A percentile compares a stretch with the other conserved stretches of the same genome.
These are phyloP conservation scores for Anticlea derivata DNA, from an alignment of 2,888 invertebrate species.

Conservation along the genomic window DNA sequence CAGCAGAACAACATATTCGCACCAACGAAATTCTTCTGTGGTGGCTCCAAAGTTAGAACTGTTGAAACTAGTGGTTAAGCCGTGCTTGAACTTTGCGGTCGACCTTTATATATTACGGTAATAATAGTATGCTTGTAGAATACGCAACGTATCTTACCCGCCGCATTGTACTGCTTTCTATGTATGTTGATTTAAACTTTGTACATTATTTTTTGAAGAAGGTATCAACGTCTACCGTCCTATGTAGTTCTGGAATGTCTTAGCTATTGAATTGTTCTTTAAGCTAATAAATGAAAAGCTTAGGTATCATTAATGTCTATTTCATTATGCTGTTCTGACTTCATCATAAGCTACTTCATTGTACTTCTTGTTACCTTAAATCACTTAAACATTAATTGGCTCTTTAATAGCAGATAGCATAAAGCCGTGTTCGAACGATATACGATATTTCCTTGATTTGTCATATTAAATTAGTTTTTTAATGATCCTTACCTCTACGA, in stretches of 20 bases:
- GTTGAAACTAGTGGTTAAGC: constrained; percentile 51
- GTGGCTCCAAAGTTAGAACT: constrained; percentile 43
- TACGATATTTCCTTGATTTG: too few relatives aligned
- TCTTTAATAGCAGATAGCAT: neutral
- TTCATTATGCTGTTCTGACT: neutral
- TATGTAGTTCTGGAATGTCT: neutral
- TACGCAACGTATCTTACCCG: constrained; percentile 13
- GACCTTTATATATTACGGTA: constrained; percentile 49
- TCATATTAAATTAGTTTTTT: too few relatives aligned
- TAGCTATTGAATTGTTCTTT: neutral
- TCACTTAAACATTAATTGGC: constrained; percentile 9
- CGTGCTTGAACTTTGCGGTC: constrained; percentile 55
- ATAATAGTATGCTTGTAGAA: constrained; percentile 31
- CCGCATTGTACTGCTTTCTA: constrained; percentile 3
- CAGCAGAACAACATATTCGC: constrained; percentile 16
- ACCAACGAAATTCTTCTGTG: constrained; percentile 48
- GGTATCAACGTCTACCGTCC: neutral
- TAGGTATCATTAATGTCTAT: too few relatives aligned
- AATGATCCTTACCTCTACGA: too few relatives aligned
- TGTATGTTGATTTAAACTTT: neutral
- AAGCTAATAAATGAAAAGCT: too few relatives aligned
- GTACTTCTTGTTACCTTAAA: neutral
- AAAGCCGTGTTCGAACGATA: too few relatives aligned
- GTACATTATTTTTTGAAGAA: neutral
- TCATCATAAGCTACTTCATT: constrained; percentile 2